Evolutionary conservation across 2,888 invertebrate species (phyloP), one percentile per base, ranked within the genome.

Genomic region (Drosophila suboccidentalis): DNA sequence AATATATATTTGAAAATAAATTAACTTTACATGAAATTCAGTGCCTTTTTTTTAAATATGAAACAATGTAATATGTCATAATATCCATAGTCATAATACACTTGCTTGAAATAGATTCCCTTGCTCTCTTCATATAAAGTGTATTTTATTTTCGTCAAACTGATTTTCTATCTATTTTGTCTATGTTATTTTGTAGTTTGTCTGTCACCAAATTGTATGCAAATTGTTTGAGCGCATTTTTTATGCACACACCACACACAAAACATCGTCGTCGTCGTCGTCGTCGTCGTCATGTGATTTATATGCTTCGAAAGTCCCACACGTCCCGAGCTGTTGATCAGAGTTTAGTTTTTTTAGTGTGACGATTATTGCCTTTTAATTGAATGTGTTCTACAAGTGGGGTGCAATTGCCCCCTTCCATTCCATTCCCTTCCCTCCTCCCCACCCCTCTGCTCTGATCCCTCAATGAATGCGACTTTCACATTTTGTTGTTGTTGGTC

Each of bases 141-240:
- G 26, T 6, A 26, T 57, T 1, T 0, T 1, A 15, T 4, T 0
- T 44, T 44, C 55, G 36, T 4, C 15, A 11, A 9, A 8, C 2
- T 3, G 4, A 15, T 10, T 19, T n/a, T n/a, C n/a, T n/a, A n/a
- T 17, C 11, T 1, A 11, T 0, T 15, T 44, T 43, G 5, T 1
- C 13, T 58, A 4, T 17, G 11, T 44, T 26, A 50, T 60, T 57
- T 36, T 26, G 19, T 32, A 36, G 43, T 11, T 69, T 67, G 73
- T 73, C 76, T 87, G 82, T 87, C 89, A 71, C 84, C 87, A 73
- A 84, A 84, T 72, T 79, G 82, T 72, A 85, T 89, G 87, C 89
- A 84, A 89, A 84, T 87, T 64, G 62, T 47, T 66, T 46, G 36
- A 70, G 32, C 82, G 71, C 79, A 83, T 78, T 80, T 74, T 71